These are phyloP conservation scores for Falcunculus frontatus DNA, from an alignment of 2,113 vertebrate genomes.

Conservation along the genomic window DNA sequence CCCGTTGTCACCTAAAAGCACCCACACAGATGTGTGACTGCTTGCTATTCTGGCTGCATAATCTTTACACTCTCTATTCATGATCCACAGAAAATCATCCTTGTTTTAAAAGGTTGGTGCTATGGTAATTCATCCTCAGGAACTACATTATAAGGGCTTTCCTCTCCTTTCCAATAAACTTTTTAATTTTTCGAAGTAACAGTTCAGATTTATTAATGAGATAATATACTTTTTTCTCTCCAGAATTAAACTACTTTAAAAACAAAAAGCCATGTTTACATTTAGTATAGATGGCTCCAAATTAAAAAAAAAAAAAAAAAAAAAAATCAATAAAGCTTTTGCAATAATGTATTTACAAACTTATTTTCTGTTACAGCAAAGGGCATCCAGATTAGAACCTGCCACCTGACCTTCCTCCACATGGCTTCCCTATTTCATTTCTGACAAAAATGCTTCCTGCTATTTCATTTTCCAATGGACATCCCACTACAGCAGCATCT, in stretches of 20 bases:
- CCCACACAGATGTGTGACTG: fast-evolving
- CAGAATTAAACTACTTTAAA: background rate
- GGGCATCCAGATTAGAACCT: background rate
- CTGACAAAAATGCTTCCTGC: background rate
- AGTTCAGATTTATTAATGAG: background rate
- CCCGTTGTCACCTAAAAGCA: background rate
- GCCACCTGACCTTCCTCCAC: background rate
- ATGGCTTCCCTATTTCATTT: background rate
- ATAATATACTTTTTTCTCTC: background rate
- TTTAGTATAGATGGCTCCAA: background rate
- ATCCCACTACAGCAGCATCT: background rate
- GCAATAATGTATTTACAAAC: background rate
- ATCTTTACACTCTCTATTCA: background rate
- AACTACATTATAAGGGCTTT: background rate
- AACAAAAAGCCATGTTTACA: background rate
- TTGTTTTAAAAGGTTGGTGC: background rate
- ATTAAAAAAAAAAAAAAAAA: background rate
- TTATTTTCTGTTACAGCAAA: background rate
- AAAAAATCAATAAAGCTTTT: background rate
- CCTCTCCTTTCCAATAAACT: background rate
- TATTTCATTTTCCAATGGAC: background rate
- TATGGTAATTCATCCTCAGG: background rate
- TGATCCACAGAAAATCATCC: background rate
- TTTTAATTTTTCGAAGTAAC: background rate
- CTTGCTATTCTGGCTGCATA: background rate